Evolutionary conservation across 2,888 invertebrate species (phyloP).

Genomic region (Hololepta plana): DNA sequence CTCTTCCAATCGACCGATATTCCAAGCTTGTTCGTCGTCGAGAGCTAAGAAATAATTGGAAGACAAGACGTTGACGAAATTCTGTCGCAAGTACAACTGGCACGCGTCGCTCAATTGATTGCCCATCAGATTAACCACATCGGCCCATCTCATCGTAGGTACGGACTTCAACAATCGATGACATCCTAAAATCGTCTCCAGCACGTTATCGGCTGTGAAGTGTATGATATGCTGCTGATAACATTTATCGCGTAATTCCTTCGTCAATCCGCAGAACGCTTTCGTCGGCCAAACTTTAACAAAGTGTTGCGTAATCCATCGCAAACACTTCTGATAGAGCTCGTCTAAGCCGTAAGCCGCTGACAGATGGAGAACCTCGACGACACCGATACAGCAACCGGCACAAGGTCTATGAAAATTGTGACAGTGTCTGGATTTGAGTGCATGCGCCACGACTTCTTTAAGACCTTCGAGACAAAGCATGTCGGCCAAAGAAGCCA

Average conservation of each 20-base stretch:
- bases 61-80: constrained; percentile 57
- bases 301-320: constrained; percentile 79
- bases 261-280: constrained; percentile 68
- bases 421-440: constrained; percentile 78
- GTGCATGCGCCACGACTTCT: constrained; percentile 74
- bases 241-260: constrained; percentile 68
- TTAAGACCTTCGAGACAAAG: constrained; percentile 79
- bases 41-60: constrained; percentile 38
- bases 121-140: constrained; percentile 57
- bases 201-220: constrained; percentile 59
- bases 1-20: constrained; percentile 58
- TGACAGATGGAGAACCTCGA: constrained; percentile 74
- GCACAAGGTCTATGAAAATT: constrained; percentile 89
- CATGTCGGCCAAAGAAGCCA: constrained; percentile 80
- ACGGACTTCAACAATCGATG: constrained; percentile 51
- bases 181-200: constrained; percentile 56
- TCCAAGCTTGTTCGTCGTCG: constrained; percentile 53
- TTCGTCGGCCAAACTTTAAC: constrained; percentile 81
- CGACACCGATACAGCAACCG: constrained; percentile 68
- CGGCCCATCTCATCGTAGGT: constrained; percentile 64
- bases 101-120: constrained; percentile 65
- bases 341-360: constrained; percentile 77
- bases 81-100: constrained; percentile 59
- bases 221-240: constrained; percentile 67
- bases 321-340: constrained; percentile 60